phyloP scores from a whole-genome alignment of 1,140 invertebrate species.

The Papilio helenus region DNA sequence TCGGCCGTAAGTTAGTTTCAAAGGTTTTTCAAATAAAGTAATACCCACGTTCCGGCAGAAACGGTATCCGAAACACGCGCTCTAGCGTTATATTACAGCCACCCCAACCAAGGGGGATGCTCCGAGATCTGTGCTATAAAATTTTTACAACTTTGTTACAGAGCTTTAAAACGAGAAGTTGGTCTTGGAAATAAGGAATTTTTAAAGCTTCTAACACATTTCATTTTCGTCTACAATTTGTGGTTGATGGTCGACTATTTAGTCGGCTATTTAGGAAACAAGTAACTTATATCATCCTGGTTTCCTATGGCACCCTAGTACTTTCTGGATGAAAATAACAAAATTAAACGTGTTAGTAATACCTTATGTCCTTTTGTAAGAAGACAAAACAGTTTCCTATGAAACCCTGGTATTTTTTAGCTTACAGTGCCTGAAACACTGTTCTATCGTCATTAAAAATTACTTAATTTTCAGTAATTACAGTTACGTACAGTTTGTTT shows the following conservation, averaged over 20 bases:
- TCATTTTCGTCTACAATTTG: neutral
- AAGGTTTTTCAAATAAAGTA: neutral
- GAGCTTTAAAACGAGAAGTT: constrained; percentile 1
- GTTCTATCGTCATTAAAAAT: neutral
- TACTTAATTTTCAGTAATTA: neutral
- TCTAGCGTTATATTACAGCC: neutral
- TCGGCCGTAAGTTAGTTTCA: neutral
- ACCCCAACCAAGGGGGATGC: neutral
- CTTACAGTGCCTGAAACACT: neutral
- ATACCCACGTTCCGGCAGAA: neutral
- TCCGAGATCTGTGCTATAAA: constrained; percentile 21
- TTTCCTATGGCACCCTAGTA: neutral
- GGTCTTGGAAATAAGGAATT: neutral
- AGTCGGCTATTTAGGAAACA: neutral
- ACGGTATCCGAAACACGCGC: neutral
- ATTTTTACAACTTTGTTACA: constrained; percentile 29
- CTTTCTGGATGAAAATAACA: neutral
- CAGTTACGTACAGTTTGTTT: too few species aligned
- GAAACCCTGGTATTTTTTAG: neutral
- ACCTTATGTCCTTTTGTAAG: neutral
- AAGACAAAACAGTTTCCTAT: neutral
- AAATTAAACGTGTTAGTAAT: neutral
- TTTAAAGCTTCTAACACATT: neutral
- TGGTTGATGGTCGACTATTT: neutral
- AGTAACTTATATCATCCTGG: neutral